phyloP scores from a whole-genome alignment of 2,888 invertebrate genomes.

The Cephus pulcher region DNA sequence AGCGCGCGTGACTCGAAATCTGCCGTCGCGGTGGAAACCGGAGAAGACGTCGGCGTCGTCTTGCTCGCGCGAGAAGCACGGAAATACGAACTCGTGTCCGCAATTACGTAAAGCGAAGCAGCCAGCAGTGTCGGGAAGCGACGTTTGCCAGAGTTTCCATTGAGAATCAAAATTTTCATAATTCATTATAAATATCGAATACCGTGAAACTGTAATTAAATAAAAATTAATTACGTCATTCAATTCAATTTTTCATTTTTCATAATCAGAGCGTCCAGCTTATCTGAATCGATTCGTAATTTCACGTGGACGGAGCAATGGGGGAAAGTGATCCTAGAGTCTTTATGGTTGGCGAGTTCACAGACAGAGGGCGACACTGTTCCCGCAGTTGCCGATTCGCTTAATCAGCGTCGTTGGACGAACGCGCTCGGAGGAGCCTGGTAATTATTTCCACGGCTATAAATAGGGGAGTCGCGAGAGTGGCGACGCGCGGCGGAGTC shows the following conservation, averaged over 20 bases:
- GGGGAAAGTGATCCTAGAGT: background rate
- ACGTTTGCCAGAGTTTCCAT: no score
- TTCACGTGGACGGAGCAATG: background rate
- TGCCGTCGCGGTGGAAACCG: slow-evolving; percentile 5
- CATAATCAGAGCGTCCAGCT: background rate
- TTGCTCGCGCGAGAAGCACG: slow-evolving; percentile 3
- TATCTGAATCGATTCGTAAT: background rate
- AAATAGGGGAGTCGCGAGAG: slow-evolving; percentile 18
- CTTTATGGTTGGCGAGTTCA: background rate
- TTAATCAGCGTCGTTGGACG: slow-evolving; percentile 22
- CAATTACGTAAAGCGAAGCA: background rate
- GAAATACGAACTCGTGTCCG: background rate
- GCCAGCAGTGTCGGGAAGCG: background rate
- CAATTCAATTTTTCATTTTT: no score
- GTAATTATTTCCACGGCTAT: slow-evolving; percentile 22
- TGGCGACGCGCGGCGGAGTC: slow-evolving; percentile 1
- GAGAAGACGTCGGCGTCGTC: slow-evolving; percentile 3
- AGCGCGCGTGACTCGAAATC: slow-evolving; percentile 4
- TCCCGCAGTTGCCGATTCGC: slow-evolving; percentile 9
- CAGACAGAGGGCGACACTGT: background rate
- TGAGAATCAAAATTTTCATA: no score
- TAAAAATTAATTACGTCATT: background rate
- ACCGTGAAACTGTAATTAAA: background rate
- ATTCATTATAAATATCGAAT: no score
- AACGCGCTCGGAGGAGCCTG: slow-evolving; percentile 17